A percentile compares a stretch with the other conserved stretches of the same genome.
phyloP scores from a whole-genome alignment of 2,113 vertebrate species.

The Benitochromis conjunctus region DNA sequence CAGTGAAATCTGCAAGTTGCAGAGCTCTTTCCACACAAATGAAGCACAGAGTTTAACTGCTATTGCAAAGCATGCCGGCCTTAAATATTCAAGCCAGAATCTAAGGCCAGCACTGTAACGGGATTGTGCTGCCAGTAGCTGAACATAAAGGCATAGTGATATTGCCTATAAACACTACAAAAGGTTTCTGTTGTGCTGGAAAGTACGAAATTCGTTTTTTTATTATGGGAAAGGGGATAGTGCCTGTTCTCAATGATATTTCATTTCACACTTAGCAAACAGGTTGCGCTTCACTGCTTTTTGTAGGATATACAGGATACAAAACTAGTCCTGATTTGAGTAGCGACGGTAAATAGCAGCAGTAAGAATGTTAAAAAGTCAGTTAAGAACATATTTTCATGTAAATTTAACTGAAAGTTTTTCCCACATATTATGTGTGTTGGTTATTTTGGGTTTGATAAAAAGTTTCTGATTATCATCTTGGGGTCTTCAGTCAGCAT shows the following conservation, averaged over 20 bases:
- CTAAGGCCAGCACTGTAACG: background rate
- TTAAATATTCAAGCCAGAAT: background rate
- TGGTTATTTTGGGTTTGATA: background rate
- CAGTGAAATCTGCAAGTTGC: background rate
- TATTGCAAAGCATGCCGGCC: background rate
- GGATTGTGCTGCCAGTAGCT: background rate
- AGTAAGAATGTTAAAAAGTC: background rate
- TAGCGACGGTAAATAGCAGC: background rate
- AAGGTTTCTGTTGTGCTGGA: background rate
- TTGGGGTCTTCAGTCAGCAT: background rate
- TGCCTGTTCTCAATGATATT: background rate
- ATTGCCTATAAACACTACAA: constrained; percentile 23
- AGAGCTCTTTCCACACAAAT: background rate
- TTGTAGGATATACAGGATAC: background rate
- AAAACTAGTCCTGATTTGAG: background rate
- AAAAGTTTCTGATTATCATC: background rate
- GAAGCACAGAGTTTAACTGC: background rate
- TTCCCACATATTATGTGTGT: background rate
- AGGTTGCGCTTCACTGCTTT: background rate
- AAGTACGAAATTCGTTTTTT: background rate
- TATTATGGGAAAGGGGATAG: background rate
- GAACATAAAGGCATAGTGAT: background rate
- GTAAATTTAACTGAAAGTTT: background rate
- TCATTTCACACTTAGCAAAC: background rate
- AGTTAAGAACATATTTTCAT: background rate